Percentiles rank a stretch among this genome's conserved stretches.
These are phyloP conservation scores for Proteles cristata DNA, from an alignment of 2,113 vertebrate species.

Conservation along the genomic window DNA sequence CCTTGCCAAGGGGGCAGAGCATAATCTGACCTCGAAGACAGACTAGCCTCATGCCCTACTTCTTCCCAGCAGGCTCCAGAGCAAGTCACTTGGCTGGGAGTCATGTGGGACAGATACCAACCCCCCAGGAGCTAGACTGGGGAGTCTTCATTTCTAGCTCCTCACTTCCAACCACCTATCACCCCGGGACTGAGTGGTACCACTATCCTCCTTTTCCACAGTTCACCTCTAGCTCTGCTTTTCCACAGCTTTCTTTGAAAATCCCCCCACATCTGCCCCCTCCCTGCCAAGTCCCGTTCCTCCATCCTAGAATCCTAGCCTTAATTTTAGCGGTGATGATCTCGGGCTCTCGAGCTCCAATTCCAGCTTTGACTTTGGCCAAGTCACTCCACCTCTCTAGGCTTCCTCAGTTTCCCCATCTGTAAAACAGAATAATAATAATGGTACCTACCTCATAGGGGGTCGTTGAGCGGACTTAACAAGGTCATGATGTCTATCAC, in stretches of 20 bases:
- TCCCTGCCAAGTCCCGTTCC: background rate
- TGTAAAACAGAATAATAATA: constrained; percentile 21
- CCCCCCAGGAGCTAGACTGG: background rate
- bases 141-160: background rate
- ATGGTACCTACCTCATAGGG: background rate
- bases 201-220: background rate
- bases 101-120: background rate
- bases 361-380: background rate
- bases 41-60: background rate
- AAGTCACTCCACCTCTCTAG: constrained; percentile 11
- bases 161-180: background rate
- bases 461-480: background rate
- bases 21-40: constrained; percentile 42
- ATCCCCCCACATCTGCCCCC: background rate
- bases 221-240: background rate
- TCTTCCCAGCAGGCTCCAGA: constrained; percentile 16
- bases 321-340: background rate
- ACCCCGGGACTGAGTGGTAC: background rate
- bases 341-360: background rate
- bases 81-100: background rate
- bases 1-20: background rate
- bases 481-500: background rate
- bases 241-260: constrained; percentile 44
- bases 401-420: constrained; percentile 44
- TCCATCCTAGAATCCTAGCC: background rate